Evolutionary conservation across 2,113 vertebrate species (phyloP).

Genomic region (Agapornis roseicollis): DNA sequence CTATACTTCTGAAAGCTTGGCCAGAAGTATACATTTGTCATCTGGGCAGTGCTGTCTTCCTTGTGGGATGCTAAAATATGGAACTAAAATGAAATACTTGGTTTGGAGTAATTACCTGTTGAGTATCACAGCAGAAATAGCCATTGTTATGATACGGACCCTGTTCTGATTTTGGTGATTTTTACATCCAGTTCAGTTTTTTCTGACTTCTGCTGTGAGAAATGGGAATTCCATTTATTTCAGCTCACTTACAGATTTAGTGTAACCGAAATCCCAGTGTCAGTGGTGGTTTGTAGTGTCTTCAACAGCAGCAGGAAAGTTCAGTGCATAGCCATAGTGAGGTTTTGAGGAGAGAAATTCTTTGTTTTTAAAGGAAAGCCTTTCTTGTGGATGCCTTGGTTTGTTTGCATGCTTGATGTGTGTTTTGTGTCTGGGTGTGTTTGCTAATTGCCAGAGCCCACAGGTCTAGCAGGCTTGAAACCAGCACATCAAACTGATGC

Average conservation of each 20-base stretch:
- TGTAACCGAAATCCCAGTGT: not conserved
- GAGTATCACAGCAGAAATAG: not conserved
- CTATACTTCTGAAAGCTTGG: not conserved
- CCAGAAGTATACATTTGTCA: not conserved
- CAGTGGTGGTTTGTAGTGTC: not conserved
- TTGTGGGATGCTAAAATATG: not conserved
- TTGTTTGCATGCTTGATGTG: not conserved
- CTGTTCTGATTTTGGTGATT: not conserved
- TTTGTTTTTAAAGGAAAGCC: not conserved
- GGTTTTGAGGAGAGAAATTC: not conserved
- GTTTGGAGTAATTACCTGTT: not conserved
- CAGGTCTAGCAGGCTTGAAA: not conserved
- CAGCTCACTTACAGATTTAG: not conserved
- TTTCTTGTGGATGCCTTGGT: not conserved
- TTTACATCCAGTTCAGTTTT: not conserved
- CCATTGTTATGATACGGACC: accelerated
- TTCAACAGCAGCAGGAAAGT: not conserved
- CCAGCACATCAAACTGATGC: not conserved
- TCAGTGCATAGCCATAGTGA: not conserved
- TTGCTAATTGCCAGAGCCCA: not conserved
- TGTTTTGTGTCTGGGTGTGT: not conserved
- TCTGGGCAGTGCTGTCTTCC: not conserved
- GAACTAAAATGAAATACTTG: not conserved
- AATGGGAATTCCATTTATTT: not conserved
- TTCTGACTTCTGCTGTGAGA: not conserved